phyloP scores from a whole-genome alignment of 2,113 vertebrate species.

The Eptesicus fuscus region DNA sequence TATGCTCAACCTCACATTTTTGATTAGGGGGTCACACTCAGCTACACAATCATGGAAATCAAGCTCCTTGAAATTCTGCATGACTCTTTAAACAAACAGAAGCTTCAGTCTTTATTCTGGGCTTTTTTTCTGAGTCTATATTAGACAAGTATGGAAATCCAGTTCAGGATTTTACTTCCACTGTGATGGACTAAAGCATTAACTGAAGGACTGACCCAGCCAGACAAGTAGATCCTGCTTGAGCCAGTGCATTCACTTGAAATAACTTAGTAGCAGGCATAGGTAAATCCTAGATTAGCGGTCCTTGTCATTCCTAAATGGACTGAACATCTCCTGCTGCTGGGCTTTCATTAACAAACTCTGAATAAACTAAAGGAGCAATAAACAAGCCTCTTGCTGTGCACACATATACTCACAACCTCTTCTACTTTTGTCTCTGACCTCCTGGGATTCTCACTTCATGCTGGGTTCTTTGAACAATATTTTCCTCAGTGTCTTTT shows the following conservation, averaged over 20 bases:
- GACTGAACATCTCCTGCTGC: slow-evolving; percentile 22
- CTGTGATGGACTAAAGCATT: not conserved
- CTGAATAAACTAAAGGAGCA: slow-evolving; percentile 1
- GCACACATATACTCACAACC: not conserved
- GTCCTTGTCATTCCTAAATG: slow-evolving; percentile 57
- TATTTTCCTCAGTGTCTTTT: slow-evolving; percentile 2
- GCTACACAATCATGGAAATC: slow-evolving; percentile 43
- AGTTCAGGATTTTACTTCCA: slow-evolving; percentile 32
- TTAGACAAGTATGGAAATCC: slow-evolving; percentile 51
- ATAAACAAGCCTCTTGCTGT: slow-evolving; percentile 2
- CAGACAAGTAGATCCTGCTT: slow-evolving; percentile 20
- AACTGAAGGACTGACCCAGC: slow-evolving; percentile 14
- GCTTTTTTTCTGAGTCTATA: slow-evolving; percentile 9
- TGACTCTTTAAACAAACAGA: slow-evolving; percentile 34
- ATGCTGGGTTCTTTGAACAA: slow-evolving; percentile 43
- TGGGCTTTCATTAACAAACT: slow-evolving; percentile 44
- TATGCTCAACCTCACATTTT: not conserved
- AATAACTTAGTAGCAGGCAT: slow-evolving; percentile 49
- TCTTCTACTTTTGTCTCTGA: not conserved
- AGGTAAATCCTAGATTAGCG: slow-evolving; percentile 35
- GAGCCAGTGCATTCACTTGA: slow-evolving; percentile 28
- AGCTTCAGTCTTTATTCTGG: not conserved
- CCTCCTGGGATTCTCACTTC: not conserved
- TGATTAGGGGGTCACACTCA: slow-evolving; percentile 44
- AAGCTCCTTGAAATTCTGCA: slow-evolving; percentile 49